Conservation (phyloP, 1,140 invertebrate species). For the Caerostris darwini region DNA sequence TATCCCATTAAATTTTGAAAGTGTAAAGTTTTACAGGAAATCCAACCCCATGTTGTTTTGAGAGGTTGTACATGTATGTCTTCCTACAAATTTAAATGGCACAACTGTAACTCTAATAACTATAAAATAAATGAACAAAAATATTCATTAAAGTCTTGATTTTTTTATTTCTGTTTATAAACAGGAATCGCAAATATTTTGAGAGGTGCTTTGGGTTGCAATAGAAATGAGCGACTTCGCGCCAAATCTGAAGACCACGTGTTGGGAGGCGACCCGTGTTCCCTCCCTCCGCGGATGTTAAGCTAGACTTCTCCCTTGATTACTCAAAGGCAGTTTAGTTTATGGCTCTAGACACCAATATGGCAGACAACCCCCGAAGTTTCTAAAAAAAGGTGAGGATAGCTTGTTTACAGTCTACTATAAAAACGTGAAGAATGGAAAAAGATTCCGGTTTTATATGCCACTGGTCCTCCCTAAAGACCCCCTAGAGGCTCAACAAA, state of each 20-base stretch:
- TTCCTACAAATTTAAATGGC: too few relatives aligned
- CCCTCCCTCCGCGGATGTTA: conserved; percentile 59
- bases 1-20: too few relatives aligned
- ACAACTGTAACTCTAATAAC: too few relatives aligned
- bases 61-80: too few relatives aligned
- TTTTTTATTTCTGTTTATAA: too few relatives aligned
- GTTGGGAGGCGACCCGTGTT: conserved; percentile 21
- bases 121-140: too few relatives aligned
- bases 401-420: conserved; percentile 77
- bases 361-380: conserved; percentile 53
- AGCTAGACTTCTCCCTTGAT: conserved; percentile 73
- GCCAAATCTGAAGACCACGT: conserved; percentile 59
- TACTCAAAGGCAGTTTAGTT: conserved; percentile 76
- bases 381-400: conserved; percentile 76
- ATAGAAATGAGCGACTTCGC: conserved; percentile 36
- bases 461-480: conserved; percentile 71
- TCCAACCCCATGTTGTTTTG: too few relatives aligned
- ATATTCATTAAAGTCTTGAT: too few relatives aligned
- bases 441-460: conserved; percentile 73
- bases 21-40: too few relatives aligned
- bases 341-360: conserved; percentile 74
- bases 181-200: too few relatives aligned
- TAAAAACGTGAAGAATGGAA: conserved; percentile 76
- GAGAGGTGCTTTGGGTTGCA: too few relatives aligned
- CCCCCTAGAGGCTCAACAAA: conserved; percentile 60